Base-by-base conservation (phyloP, 1,140 invertebrate species). In the Drosophila pachea region DNA sequence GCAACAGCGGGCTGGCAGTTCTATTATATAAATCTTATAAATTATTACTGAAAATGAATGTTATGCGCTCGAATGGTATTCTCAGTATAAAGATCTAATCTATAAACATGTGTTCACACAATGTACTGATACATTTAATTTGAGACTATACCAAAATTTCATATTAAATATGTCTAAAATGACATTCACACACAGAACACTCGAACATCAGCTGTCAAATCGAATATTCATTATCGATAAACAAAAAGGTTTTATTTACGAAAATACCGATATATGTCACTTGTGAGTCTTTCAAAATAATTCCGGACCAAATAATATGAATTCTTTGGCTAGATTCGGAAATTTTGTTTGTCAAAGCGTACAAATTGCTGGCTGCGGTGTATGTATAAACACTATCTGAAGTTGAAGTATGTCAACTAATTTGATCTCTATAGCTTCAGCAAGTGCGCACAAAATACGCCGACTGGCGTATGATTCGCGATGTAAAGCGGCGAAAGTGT, bases 401-500 rank as follows among this genome's bases (percentile, higher is more conserved):
- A 29, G 4, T 22, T 0, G 4, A 2, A 11, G 22, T 2, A n/a
- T 2, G 45, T 36, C 0, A 36, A 11, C 7, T 9, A 14, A 11
- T 2, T 8, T 7, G 11, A 4, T 16, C 0, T n/a, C 12, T 55
- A 6, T 59, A 93, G 91, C 77, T 92, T 53, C 93, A 94, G 87
- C 93, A 94, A 92, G 88, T 94, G 16, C 91, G 94, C 60, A 92
- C 91, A 22, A 93, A 94, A 91, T 96, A 93, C 91, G 92, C 93
- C 1, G 94, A 95, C 89, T 93, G 92, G 91, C 90, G 91, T 71
- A 97, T 97, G 96, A 91, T 94, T 16, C 91, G 94, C 61, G 97
- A 98, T 90, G 93, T 94, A 0, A 96, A 95, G 86, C 91, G 95
- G 52, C 91, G 97, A 59, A 92, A 93, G 82, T 90, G 93, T 67